phyloP scores from a whole-genome alignment of 2,888 invertebrate species.

The Eulithis testata region DNA sequence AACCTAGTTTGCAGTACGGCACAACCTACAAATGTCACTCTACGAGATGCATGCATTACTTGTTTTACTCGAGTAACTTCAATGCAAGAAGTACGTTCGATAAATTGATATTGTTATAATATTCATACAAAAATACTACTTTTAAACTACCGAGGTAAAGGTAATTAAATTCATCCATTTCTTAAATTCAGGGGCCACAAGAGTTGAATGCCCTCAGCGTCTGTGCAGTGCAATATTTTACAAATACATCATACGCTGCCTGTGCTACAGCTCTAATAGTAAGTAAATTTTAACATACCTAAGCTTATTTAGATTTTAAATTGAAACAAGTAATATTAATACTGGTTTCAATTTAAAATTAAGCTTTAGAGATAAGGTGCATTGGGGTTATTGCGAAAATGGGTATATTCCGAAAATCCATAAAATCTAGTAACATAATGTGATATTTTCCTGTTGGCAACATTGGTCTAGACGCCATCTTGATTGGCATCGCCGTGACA shows the following conservation, averaged over 20 bases:
- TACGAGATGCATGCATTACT: constrained; percentile 86
- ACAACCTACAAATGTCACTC: constrained; percentile 83
- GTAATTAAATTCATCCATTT: constrained; percentile 13
- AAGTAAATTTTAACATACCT: constrained; percentile 39
- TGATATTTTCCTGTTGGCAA: too few relatives aligned
- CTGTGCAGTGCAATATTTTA: constrained; percentile 83
- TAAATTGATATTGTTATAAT: neutral
- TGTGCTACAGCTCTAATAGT: constrained; percentile 82
- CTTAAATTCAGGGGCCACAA: constrained; percentile 75
- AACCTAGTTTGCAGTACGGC: constrained; percentile 87
- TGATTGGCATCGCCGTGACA: too few relatives aligned
- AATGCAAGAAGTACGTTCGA: constrained; percentile 67
- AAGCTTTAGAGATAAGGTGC: too few relatives aligned
- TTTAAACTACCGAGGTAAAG: too few relatives aligned
- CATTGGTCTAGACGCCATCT: too few relatives aligned
- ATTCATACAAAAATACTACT: too few relatives aligned
- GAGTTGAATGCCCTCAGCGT: constrained; percentile 79
- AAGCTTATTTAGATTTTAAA: neutral
- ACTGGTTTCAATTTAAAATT: too few relatives aligned
- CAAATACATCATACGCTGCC: constrained; percentile 75
- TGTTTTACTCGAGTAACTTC: constrained; percentile 86
- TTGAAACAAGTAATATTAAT: too few relatives aligned
- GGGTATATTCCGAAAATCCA: too few relatives aligned
- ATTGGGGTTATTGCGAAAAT: too few relatives aligned
- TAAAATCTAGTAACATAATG: too few relatives aligned